These are phyloP conservation scores for Apeltes quadracus DNA, from an alignment of 2,113 vertebrate species.

Conservation along the genomic window DNA sequence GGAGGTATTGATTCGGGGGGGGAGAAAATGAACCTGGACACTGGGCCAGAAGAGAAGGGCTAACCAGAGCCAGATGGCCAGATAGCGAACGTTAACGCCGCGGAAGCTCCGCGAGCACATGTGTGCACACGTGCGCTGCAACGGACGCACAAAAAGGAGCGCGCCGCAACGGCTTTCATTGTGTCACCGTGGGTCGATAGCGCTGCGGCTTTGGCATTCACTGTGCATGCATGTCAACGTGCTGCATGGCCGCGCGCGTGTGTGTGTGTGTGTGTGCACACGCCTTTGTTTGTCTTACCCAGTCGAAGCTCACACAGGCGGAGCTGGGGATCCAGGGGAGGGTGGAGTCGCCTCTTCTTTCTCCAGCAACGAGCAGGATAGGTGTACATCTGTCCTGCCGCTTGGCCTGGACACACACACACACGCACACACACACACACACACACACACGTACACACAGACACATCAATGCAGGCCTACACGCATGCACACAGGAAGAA, in stretches of 20 bases:
- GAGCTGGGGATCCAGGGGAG: slow-evolving; percentile 94
- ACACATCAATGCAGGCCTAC: neutral
- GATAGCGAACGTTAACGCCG: slow-evolving; percentile 57
- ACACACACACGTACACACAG: slow-evolving; percentile 6
- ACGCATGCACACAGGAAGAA: slow-evolving; percentile 50
- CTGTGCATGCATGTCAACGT: slow-evolving; percentile 13
- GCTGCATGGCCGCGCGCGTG: neutral
- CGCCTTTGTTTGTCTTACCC: slow-evolving; percentile 63
- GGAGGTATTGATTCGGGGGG: slow-evolving; percentile 73
- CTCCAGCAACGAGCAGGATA: slow-evolving; percentile 98
- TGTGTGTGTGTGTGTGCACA: neutral
- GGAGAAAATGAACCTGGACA: slow-evolving; percentile 74
- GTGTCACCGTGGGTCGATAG: neutral
- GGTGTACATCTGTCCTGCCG: slow-evolving; percentile 95
- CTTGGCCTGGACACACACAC: slow-evolving; percentile 83
- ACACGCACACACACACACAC: slow-evolving; percentile 39
- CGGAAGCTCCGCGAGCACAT: slow-evolving; percentile 13
- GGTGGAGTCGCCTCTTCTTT: slow-evolving; percentile 95
- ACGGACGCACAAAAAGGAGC: neutral
- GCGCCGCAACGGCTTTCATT: neutral
- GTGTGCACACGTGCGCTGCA: neutral
- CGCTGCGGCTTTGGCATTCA: neutral
- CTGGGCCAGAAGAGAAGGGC: slow-evolving; percentile 61
- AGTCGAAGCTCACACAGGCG: slow-evolving; percentile 87
- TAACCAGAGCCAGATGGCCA: slow-evolving; percentile 79